Conservation (phyloP, 2,113 vertebrate species). For the Hystrix cristata region DNA sequence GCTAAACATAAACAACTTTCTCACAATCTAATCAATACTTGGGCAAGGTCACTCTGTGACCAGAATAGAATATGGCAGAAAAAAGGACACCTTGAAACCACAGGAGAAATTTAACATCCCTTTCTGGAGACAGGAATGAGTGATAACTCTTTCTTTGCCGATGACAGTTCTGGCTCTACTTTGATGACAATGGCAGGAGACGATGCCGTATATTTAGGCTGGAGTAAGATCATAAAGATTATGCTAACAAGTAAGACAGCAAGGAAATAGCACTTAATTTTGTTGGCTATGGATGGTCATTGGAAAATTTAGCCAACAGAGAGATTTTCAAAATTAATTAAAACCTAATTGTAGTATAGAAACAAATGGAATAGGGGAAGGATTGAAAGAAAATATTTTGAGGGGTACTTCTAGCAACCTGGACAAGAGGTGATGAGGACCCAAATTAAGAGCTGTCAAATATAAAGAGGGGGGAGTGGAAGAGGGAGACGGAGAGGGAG, state of each 20-base stretch:
- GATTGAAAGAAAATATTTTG: constrained; percentile 16
- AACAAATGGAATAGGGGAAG: neutral
- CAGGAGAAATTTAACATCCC: neutral
- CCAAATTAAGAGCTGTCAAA: neutral
- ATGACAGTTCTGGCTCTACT: neutral
- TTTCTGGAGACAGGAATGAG: neutral
- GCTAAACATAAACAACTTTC: constrained; percentile 42
- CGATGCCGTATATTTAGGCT: neutral
- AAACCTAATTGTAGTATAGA: neutral
- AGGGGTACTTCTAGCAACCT: neutral
- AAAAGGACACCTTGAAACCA: neutral
- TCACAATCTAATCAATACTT: constrained; percentile 5
- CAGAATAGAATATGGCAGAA: neutral
- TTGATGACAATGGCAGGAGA: neutral
- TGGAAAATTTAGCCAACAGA: neutral
- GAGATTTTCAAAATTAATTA: neutral
- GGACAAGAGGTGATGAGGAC: neutral
- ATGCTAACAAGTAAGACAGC: neutral
- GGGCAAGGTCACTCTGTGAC: neutral
- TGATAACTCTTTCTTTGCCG: neutral
- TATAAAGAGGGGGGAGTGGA: neutral
- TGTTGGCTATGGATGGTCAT: neutral
- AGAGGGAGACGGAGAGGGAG: too few species aligned
- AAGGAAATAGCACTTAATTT: neutral
- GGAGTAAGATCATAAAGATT: neutral